phyloP scores from a whole-genome alignment of 2,888 invertebrate genomes.

The Platycheirus albimanus region DNA sequence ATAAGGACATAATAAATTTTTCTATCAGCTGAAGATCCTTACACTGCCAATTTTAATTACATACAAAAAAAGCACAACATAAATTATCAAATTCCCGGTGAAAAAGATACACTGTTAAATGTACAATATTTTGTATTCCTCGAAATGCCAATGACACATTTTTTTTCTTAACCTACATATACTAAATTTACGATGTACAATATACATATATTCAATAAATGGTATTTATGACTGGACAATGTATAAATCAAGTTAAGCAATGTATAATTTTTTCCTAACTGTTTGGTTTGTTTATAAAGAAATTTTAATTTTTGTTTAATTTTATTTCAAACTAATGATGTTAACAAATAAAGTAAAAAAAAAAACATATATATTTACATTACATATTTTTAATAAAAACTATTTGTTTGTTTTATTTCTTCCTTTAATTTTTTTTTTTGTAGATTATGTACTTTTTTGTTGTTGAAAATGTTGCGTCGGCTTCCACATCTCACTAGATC shows the following conservation, averaged over 20 bases:
- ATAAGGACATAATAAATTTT: too few relatives aligned
- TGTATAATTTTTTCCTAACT: conserved; percentile 23
- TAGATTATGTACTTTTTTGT: conserved; percentile 5
- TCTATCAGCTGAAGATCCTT: not conserved
- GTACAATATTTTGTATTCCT: not conserved
- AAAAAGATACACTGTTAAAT: not conserved
- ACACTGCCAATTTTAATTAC: conserved; percentile 7
- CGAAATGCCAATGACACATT: not conserved
- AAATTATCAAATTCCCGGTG: not conserved
- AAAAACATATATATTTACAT: conserved; percentile 40
- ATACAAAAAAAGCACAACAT: not conserved
- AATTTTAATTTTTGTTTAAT: conserved; percentile 41
- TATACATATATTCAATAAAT: not conserved
- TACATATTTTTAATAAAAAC: conserved; percentile 50
- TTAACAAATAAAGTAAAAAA: conserved; percentile 53
- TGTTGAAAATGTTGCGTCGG: too few relatives aligned
- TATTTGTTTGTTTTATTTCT: conserved; percentile 40
- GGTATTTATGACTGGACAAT: conserved; percentile 40
- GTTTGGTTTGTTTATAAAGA: conserved; percentile 56
- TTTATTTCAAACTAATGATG: conserved; percentile 50
- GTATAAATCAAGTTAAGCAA: conserved; percentile 16
- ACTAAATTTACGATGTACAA: too few relatives aligned
- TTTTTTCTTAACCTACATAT: too few relatives aligned
- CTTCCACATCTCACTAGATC: too few relatives aligned
- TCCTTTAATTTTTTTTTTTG: conserved; percentile 3